Percentiles rank a stretch among this genome's conserved stretches.
phyloP scores from a whole-genome alignment of 2,888 invertebrate genomes.

The Monopis laevigella region DNA sequence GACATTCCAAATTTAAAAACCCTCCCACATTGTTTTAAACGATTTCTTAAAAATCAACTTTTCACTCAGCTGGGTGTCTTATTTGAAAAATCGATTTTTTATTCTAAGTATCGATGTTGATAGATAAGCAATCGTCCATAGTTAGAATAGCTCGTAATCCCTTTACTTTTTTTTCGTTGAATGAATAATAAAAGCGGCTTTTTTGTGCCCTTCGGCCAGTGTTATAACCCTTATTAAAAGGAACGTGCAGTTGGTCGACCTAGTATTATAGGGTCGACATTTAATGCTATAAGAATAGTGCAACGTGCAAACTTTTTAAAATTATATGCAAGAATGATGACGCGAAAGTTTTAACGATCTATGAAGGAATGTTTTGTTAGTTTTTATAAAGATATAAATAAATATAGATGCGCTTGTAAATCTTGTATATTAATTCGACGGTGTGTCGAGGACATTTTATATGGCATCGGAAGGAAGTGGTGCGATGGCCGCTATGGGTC shows the following conservation, averaged over 20 bases:
- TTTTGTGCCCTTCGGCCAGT: conserved; percentile 49
- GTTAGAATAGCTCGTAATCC: conserved; percentile 37
- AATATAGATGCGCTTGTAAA: background rate
- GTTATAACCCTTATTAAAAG: conserved; percentile 55
- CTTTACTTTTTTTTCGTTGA: conserved; percentile 31
- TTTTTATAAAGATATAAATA: background rate
- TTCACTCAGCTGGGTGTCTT: conserved; percentile 19
- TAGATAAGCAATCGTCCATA: conserved; percentile 43
- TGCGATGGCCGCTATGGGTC: conserved; percentile 40
- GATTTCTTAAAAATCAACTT: conserved; percentile 23
- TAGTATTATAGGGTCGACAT: conserved; percentile 45
- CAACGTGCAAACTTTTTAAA: conserved; percentile 26
- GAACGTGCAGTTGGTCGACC: conserved; percentile 50
- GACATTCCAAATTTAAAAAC: conserved; percentile 7
- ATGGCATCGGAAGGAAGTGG: conserved; percentile 65
- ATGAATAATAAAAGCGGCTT: conserved; percentile 54
- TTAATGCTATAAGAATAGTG: conserved; percentile 26
- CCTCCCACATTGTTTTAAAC: conserved; percentile 51
- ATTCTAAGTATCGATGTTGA: conserved; percentile 32
- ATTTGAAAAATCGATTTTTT: conserved; percentile 34
- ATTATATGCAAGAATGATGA: background rate
- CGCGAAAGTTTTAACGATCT: background rate
- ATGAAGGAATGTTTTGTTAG: background rate
- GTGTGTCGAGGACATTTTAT: conserved; percentile 25
- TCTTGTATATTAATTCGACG: conserved; percentile 6